Evolutionary conservation across 1,140 invertebrate genomes (phyloP), one percentile per base, ranked within the genome.

Genomic region (Cotesia glomerata): DNA sequence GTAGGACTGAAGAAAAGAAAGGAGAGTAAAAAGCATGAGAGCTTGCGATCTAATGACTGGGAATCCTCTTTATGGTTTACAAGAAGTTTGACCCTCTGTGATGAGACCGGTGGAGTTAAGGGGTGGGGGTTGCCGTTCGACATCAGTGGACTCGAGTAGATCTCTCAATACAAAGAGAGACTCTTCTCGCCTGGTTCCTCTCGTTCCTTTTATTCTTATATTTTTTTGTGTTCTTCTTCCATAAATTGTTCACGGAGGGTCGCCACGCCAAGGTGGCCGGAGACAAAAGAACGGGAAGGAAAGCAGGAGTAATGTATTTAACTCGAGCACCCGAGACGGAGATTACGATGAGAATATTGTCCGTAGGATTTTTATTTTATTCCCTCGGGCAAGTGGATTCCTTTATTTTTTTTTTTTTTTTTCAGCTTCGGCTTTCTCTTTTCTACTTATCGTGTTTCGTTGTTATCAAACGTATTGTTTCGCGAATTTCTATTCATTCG

Each of bases 1-100:
- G 49, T 18, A 32, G 26, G 9, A 62, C 26, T 45, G 13, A 62
- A 39, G 67, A 58, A 39, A 34, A 63, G 34, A 18, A 18, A 36
- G 54, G 14, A 62, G 18, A 68, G n/a, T 13, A n/a, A 59, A 62
- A 68, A 32, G 64, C 69, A 64, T 18, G 56, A 26, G 56, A 58
- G 9, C 18, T 26, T 84, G 83, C 81, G 81, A 82, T 86, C 80
- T 86, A 87, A 87, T 86, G 86, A 86, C 80, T 82, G 78, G 77
- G 79, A 85, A 86, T 86, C 84, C 85, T 84, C 84, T 86, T 87
- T 87, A 87, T 86, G 83, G 85, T 85, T 87, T 86, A 84, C 82
- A 85, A 86, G 84, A 84, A 86, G 81, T 85, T 82, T 84, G 81
- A 83, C 81, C 81, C 81, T 82, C 81, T 76, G 74, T 67, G 71